A percentile compares a stretch with the other conserved stretches of the same genome.
These are phyloP conservation scores for Cynaeus angustus DNA, from an alignment of 2,888 invertebrate genomes.

Conservation along the genomic window DNA sequence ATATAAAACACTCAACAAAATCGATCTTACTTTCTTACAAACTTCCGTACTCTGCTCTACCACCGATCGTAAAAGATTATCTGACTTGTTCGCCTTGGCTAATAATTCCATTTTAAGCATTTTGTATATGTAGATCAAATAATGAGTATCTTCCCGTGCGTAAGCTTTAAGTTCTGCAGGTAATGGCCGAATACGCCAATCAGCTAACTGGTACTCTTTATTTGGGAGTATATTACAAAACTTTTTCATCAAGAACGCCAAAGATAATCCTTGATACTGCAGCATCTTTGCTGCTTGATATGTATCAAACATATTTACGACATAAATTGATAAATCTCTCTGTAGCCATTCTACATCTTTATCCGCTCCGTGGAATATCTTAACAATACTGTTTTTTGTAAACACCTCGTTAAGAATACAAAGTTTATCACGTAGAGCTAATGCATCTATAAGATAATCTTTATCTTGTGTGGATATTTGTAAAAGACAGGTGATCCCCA, in stretches of 20 bases:
- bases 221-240: constrained; percentile 88
- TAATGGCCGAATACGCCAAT: constrained; percentile 95
- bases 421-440: constrained; percentile 87
- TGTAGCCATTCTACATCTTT: constrained; percentile 95
- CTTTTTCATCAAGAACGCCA: constrained; percentile 84
- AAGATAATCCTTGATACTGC: constrained; percentile 80
- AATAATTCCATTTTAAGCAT: constrained; percentile 84
- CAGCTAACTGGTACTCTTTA: constrained; percentile 94
- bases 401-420: constrained; percentile 90
- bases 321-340: constrained; percentile 93
- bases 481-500: constrained; percentile 96
- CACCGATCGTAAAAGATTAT: constrained; percentile 80
- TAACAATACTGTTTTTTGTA: constrained; percentile 90
- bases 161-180: constrained; percentile 87
- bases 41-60: constrained; percentile 84
- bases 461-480: constrained; percentile 89
- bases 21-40: constrained; percentile 77
- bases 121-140: constrained; percentile 92
- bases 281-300: constrained; percentile 88
- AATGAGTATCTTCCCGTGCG: constrained; percentile 96
- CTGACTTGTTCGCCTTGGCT: constrained; percentile 75
- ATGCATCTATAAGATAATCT: constrained; percentile 93
- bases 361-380: constrained; percentile 96
- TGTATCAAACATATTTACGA: constrained; percentile 98
- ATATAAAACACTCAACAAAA: not conserved